Base-by-base conservation (phyloP, 2,888 invertebrate genomes). In the Matsumyia berberina region DNA sequence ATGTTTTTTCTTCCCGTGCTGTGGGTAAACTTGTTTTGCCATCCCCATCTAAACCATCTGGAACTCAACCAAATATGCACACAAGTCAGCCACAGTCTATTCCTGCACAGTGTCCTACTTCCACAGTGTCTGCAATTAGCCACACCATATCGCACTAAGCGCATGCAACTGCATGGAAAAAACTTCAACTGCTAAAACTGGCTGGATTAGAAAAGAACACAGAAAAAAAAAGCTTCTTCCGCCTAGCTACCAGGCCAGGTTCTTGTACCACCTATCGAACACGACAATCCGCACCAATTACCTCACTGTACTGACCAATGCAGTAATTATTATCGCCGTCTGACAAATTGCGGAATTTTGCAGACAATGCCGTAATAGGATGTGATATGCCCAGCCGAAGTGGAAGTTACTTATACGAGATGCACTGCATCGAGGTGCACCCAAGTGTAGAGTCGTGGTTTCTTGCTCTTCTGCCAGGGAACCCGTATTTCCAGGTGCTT, bases 291-390 rank as follows among this genome's bases (percentile, higher is more conserved):
- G 64, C 80, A 85, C 69, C 79, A 85, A 80, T 85, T 80, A 80
- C 80, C 69, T 69, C 80, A 76, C 74, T 58, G 51, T 76, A 66
- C 74, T 79, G 70, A 80, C 85, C 80, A 74, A 62, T 72, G 42
- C 67, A 73, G 82, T 83, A 83, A 83, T 83, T 83, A 78, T 78
- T 78, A 78, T 83, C 69, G 67, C 57, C 70, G 70, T 76, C 80
- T 70, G 85, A 85, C 85, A 85, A 85, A 85, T 85, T 85, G 85
- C 74, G 80, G 74, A 85, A 85, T 85, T 80, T 80, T 66, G 58
- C 73, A 80, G 69, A 80, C 85, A 85, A 85, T 85, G 85, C 80
- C 83, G 67, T 79, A 79, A 83, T 83, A 83, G 80, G 79, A 85
- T 80, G 80, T 85, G 85, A 85, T 85, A 80, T 73, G 72, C 53